phyloP scores from a whole-genome alignment of 2,113 vertebrate genomes.

The Pongo pygmaeus region DNA sequence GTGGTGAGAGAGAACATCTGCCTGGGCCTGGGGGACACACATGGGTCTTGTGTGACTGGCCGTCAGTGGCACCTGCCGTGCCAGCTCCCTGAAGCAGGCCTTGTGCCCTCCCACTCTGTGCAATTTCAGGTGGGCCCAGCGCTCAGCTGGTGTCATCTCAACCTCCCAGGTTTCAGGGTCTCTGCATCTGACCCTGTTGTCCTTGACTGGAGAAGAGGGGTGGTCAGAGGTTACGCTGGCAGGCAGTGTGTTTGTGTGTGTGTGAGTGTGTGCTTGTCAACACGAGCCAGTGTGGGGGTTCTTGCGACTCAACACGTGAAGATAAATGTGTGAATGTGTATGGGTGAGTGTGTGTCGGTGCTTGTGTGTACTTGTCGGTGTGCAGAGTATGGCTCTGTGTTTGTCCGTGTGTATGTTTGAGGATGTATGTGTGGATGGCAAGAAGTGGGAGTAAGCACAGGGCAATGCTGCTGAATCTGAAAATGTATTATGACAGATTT shows the following conservation, averaged over 20 bases:
- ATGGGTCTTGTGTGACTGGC: constrained; percentile 27
- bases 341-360: neutral
- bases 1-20: neutral
- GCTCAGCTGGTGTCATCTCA: neutral
- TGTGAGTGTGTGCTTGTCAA: neutral
- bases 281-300: neutral
- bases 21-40: neutral
- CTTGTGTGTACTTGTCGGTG: neutral
- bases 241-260: neutral
- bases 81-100: neutral
- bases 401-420: neutral
- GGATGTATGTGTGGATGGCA: neutral
- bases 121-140: neutral
- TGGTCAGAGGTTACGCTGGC: neutral
- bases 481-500: constrained; percentile 22
- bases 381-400: neutral
- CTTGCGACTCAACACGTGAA: neutral
- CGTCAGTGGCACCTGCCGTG: constrained; percentile 22
- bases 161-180: neutral
- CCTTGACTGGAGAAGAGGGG: neutral
- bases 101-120: neutral
- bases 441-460: neutral
- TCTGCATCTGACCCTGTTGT: neutral
- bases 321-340: neutral
- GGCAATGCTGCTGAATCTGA: neutral